A percentile compares a stretch with the other conserved stretches of the same genome.
Conservation (phyloP, 1,140 invertebrate genomes). For the Pseudachorutes palmiensis region DNA sequence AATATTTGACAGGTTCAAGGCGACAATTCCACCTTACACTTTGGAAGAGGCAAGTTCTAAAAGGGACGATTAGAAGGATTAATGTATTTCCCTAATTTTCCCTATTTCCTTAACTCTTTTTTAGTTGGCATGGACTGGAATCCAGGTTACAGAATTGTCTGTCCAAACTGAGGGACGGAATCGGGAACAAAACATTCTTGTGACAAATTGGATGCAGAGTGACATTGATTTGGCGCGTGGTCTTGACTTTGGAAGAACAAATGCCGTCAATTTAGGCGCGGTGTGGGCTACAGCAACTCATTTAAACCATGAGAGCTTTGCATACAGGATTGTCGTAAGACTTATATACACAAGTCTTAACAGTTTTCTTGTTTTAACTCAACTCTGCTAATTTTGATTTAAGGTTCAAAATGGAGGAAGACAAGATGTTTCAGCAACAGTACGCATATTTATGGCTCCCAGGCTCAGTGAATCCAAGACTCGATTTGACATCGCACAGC, state of each 20-base stretch:
- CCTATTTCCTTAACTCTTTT: neutral
- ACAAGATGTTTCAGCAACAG: slow-evolving; percentile 53
- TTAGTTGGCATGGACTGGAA: slow-evolving; percentile 11
- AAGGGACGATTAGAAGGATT: neutral
- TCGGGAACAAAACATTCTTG: slow-evolving; percentile 40
- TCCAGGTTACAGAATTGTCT: slow-evolving; percentile 11
- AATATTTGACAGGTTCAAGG: slow-evolving; percentile 67
- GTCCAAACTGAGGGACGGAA: slow-evolving; percentile 4
- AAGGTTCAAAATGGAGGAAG: slow-evolving; percentile 57
- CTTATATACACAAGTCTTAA: neutral
- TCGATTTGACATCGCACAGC: slow-evolving; percentile 54
- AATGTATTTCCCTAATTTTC: neutral
- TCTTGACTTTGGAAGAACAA: slow-evolving; percentile 53
- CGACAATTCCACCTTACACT: slow-evolving; percentile 55
- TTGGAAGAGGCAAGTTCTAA: slow-evolving; percentile 39
- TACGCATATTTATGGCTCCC: slow-evolving; percentile 67
- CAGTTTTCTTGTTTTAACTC: neutral
- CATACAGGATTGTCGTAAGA: slow-evolving; percentile 45
- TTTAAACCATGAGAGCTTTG: slow-evolving; percentile 62
- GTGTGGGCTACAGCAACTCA: slow-evolving; percentile 64
- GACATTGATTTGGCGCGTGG: slow-evolving; percentile 63
- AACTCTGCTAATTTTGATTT: slow-evolving; percentile 4
- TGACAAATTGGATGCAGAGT: slow-evolving; percentile 65
- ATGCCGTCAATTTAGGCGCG: slow-evolving; percentile 52
- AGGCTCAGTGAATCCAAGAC: slow-evolving; percentile 58